These are phyloP conservation scores for Rhombomys opimus DNA, from an alignment of 2,113 vertebrate genomes.

Conservation along the genomic window DNA sequence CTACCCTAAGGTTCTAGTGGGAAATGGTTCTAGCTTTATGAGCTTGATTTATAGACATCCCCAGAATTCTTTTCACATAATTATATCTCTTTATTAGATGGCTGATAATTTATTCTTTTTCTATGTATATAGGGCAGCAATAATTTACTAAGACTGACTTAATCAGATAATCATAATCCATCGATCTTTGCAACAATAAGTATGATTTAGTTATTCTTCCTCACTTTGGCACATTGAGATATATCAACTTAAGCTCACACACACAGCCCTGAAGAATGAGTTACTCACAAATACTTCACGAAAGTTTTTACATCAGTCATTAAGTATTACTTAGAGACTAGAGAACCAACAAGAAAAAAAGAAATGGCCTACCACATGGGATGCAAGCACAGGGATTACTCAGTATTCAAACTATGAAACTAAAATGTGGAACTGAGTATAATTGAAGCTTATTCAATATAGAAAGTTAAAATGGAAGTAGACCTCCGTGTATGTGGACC, in stretches of 20 bases:
- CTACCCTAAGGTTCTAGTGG: slow-evolving; percentile 72
- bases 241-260: slow-evolving; percentile 53
- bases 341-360: slow-evolving; percentile 21
- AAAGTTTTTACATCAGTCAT: slow-evolving; percentile 18
- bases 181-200: slow-evolving; percentile 66
- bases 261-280: slow-evolving; percentile 59
- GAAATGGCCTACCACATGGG: neutral
- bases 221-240: neutral
- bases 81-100: slow-evolving; percentile 71
- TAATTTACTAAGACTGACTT: slow-evolving; percentile 78
- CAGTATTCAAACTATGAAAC: neutral
- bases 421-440: neutral
- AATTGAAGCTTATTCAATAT: neutral
- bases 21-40: slow-evolving; percentile 77
- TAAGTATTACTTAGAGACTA: neutral
- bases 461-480: slow-evolving; percentile 24
- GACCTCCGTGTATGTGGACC: too few relatives aligned
- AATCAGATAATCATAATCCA: slow-evolving; percentile 75
- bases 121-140: slow-evolving; percentile 54
- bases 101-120: slow-evolving; percentile 82
- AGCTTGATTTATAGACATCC: slow-evolving; percentile 76
- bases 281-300: slow-evolving; percentile 21
- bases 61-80: slow-evolving; percentile 81
- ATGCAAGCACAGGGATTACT: neutral
- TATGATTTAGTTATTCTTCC: slow-evolving; percentile 56